Base-by-base conservation (phyloP, 2,888 invertebrate species). In the Epirrhoe tristata region DNA sequence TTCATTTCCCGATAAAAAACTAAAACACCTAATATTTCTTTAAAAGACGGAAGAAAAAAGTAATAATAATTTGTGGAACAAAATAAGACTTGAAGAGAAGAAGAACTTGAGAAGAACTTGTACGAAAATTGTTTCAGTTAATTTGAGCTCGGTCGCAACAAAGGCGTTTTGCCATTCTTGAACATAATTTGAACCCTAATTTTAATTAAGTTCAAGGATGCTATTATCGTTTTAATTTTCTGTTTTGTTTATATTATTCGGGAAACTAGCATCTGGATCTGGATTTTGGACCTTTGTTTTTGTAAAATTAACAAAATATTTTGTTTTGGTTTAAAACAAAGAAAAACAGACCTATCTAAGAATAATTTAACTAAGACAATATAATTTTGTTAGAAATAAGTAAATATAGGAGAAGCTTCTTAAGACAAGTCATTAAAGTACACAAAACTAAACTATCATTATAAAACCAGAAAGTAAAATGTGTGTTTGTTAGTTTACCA, bases 161-260 rank as follows among this genome's bases (percentile, higher is more conserved):
- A 48, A 54, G 43, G 48, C 24, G 48, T 56, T 67, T 43, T 56
- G 57, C 64, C 50, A 14, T 54, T 55, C 48, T 14, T 14, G 57
- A 68, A 64, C 52, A 67, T 57, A 64, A 63, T 61, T 58, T 53
- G 16, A 57, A 61, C 63, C 52, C 51, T 68, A 48, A 58, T 66
- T 55, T 57, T 62, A 60, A 64, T 71, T 66, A 62, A 64, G 56
- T 66, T 67, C 43, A 62, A 60, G 56, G 46, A 12, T 60, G 62
- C 62, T 14, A 60, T 67, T 66, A 60, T 58, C 66, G 55, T 60
- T 71, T 60, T 64, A 61, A 59, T 58, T 48, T 61, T 61, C 24
- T 46, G 43, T 65, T 55, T 66, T 63, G 64, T 67, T 67, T 59
- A 59, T 63, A 36, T 63, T 50, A 53, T 54, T 48, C 1, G 48